Conservation (phyloP, 2,888 invertebrate species). For the Tetragonisca angustula region DNA sequence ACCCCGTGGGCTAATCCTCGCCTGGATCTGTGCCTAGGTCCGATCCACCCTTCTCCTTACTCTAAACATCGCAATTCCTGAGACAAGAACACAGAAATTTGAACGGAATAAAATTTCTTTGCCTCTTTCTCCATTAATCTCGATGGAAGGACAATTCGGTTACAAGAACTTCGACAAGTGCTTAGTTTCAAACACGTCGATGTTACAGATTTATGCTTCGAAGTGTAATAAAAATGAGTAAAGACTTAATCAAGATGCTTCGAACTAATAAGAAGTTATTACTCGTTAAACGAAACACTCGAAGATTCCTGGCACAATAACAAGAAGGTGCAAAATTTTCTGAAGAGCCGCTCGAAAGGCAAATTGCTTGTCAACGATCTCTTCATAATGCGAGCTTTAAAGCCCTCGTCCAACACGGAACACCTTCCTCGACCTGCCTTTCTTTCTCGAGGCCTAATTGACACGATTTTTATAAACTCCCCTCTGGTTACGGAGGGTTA, state of each 20-base stretch:
- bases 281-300: not conserved
- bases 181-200: not conserved
- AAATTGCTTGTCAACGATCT: constrained; percentile 67
- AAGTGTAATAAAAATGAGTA: not conserved
- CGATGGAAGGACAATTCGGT: too few species aligned
- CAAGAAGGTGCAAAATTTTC: constrained; percentile 31
- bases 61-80: constrained; percentile 56
- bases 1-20: constrained; percentile 83
- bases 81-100: constrained; percentile 55
- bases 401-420: constrained; percentile 59
- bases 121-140: constrained; percentile 30
- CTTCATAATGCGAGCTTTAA: constrained; percentile 66
- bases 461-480: constrained; percentile 80
- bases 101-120: constrained; percentile 29
- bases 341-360: constrained; percentile 44
- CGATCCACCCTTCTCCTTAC: constrained; percentile 63
- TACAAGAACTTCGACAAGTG: too few species aligned
- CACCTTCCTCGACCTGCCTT: constrained; percentile 64
- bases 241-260: not conserved
- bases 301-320: not conserved
- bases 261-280: not conserved
- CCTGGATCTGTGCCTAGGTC: constrained; percentile 72
- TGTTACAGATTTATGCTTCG: not conserved
- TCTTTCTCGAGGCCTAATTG: constrained; percentile 77
- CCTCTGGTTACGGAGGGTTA: constrained; percentile 72